These are phyloP conservation scores for Dusona sp. DNA, from an alignment of 2,888 invertebrate genomes.

Conservation along the genomic window DNA sequence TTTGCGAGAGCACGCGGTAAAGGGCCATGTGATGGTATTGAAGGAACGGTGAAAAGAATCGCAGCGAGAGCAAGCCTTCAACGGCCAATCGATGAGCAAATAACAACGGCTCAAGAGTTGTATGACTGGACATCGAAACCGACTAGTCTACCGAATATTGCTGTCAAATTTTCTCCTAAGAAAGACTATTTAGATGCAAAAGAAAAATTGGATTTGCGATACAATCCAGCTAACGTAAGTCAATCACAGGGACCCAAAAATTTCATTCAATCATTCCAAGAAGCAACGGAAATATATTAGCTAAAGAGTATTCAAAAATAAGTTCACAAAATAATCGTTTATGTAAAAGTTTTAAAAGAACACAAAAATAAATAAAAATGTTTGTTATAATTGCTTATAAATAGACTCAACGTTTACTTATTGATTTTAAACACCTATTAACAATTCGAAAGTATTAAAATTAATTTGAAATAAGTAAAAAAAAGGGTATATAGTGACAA, in stretches of 20 bases:
- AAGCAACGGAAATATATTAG: not conserved
- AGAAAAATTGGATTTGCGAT: not conserved
- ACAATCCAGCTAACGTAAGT: not conserved
- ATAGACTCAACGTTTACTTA: not conserved
- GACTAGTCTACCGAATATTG: not conserved
- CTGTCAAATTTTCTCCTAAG: not conserved
- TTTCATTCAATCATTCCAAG: not conserved
- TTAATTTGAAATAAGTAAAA: not conserved
- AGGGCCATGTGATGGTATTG: too few relatives aligned
- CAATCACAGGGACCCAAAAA: not conserved
- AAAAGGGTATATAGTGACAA: not conserved
- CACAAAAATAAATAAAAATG: not conserved
- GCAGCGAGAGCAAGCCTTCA: too few relatives aligned
- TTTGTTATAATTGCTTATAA: not conserved
- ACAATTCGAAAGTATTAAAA: not conserved
- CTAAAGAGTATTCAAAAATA: constrained; percentile 35
- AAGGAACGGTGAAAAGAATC: too few relatives aligned
- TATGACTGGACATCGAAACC: constrained; percentile 11
- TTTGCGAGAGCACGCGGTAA: too few relatives aligned
- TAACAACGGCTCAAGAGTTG: too few relatives aligned
- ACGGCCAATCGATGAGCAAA: too few relatives aligned
- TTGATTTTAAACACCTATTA: not conserved
- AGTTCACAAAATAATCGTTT: not conserved
- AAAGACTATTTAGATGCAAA: not conserved
- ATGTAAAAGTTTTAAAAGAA: not conserved